Base-by-base conservation (phyloP, 2,888 invertebrate genomes). In the Plemyria rubiginata region DNA sequence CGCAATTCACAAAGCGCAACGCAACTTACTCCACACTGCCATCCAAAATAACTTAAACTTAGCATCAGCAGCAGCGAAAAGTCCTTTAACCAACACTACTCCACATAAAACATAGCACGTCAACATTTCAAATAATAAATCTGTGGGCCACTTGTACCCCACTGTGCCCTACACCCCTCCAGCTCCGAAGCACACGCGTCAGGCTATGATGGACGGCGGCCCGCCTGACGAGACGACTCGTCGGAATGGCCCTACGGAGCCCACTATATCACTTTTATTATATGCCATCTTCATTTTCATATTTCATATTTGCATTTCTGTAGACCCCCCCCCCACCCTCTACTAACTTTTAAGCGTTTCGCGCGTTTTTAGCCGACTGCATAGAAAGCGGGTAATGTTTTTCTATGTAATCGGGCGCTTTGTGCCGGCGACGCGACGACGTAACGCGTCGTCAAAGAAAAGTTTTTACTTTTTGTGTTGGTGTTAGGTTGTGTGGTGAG, bases 181-280 rank as follows among this genome's bases (percentile, higher is more conserved):
- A 16, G 7, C 67, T 65, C 71, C 66, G 61, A 70, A 66, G 67
- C 68, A 81, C 81, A 93, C 93, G 94, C 94, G 95, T 95, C 95
- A 94, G 87, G 75, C 9, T 78, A 94, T 95, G 95, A 95, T 94
- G 94, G 95, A 95, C 95, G 94, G 95, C 94, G 90, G 90, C 85
- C 94, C 93, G 95, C 95, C 95, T 95, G 95, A 95, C 95, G 95
- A 95, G 94, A 94, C 94, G 94, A 93, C 94, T 94, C 94, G 93
- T 93, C 93, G 94, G 94, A 95, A 95, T 95, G 95, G 95, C 95
- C 94, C 95, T 94, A 94, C 94, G 94, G 95, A 95, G 95, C 94
- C 94, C 94, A 94, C 94, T 95, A 95, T 95, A 95, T 95, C 95
- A 95, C 94, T 95, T 95, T 95, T 95, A 95, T 95, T 95, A 95